phyloP scores from a whole-genome alignment of 2,797 vertebrate species.

The Tamandua tetradactyla region DNA sequence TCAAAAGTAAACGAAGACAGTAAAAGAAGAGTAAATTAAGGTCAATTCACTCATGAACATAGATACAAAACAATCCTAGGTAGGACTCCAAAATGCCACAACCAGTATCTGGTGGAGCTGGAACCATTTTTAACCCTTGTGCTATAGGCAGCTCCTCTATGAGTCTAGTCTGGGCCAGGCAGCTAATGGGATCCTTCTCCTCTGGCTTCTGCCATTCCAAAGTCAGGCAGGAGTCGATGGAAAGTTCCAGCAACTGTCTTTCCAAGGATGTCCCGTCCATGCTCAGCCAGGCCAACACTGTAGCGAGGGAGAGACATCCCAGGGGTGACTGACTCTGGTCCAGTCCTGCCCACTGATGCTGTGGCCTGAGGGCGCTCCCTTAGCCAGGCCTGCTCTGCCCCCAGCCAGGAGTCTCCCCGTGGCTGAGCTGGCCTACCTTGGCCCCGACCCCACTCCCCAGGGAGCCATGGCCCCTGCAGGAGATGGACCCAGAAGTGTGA shows the following conservation, averaged over 20 bases:
- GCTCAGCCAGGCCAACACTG: not conserved
- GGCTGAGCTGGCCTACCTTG: not conserved
- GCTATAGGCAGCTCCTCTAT: not conserved
- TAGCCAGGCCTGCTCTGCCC: not conserved
- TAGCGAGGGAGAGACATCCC: not conserved
- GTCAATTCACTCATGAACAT: not conserved
- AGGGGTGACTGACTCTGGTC: not conserved
- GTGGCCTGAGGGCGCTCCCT: not conserved
- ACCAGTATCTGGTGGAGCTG: not conserved
- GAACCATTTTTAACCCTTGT: not conserved
- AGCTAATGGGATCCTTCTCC: not conserved
- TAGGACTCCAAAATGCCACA: not conserved
- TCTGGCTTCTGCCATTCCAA: not conserved
- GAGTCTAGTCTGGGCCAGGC: not conserved
- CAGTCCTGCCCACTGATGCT: not conserved
- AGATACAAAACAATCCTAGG: not conserved
- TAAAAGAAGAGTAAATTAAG: conserved; percentile 23
- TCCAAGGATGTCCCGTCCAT: not conserved
- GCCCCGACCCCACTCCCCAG: not conserved
- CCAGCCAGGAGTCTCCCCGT: not conserved
- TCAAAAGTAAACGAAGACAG: conserved; percentile 28
- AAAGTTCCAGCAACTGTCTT: conserved; percentile 50
- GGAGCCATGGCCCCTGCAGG: not conserved
- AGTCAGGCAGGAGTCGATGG: not conserved
- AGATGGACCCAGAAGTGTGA: not conserved